Evolutionary conservation across 1,140 invertebrate genomes (phyloP).

Genomic region (Notospermus geniculatus): DNA sequence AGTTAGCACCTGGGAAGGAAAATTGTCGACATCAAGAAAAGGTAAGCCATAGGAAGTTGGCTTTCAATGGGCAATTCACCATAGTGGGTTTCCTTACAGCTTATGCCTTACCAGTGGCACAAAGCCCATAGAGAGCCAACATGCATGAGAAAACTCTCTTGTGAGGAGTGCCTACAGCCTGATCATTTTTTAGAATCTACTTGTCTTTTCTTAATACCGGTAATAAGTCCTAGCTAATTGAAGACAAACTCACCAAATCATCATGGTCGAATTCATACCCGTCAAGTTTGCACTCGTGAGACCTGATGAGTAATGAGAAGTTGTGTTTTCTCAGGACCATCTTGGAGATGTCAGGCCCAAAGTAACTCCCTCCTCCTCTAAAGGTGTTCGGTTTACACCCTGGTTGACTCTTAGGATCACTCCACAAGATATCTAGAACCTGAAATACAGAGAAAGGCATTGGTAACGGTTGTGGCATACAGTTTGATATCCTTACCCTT

Average conservation of each 20-base stretch:
- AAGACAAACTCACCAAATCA: constrained; percentile 63
- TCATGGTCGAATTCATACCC: constrained; percentile 85
- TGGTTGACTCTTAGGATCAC: constrained; percentile 71
- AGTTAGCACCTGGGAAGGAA: constrained; percentile 71
- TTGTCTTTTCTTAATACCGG: too few relatives aligned
- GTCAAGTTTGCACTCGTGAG: constrained; percentile 88
- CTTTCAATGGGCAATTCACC: too few relatives aligned
- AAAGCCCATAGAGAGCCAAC: too few relatives aligned
- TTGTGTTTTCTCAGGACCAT: constrained; percentile 73
- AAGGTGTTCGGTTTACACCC: constrained; percentile 78
- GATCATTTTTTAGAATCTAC: too few relatives aligned
- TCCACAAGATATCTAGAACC: constrained; percentile 89
- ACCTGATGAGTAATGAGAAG: constrained; percentile 75
- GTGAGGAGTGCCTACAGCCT: too few relatives aligned
- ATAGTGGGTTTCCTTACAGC: too few relatives aligned
- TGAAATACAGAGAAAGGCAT: constrained; percentile 44
- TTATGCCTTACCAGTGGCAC: too few relatives aligned
- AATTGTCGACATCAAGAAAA: neutral
- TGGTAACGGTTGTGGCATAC: neutral
- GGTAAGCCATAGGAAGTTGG: too few relatives aligned
- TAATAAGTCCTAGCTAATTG: neutral
- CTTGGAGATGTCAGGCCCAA: constrained; percentile 83
- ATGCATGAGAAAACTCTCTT: too few relatives aligned
- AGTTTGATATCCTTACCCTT: too few relatives aligned
- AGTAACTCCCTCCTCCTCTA: constrained; percentile 85